These are phyloP conservation scores for Dicrostonyx torquatus DNA, from an alignment of 2,797 vertebrate genomes.

Conservation along the genomic window DNA sequence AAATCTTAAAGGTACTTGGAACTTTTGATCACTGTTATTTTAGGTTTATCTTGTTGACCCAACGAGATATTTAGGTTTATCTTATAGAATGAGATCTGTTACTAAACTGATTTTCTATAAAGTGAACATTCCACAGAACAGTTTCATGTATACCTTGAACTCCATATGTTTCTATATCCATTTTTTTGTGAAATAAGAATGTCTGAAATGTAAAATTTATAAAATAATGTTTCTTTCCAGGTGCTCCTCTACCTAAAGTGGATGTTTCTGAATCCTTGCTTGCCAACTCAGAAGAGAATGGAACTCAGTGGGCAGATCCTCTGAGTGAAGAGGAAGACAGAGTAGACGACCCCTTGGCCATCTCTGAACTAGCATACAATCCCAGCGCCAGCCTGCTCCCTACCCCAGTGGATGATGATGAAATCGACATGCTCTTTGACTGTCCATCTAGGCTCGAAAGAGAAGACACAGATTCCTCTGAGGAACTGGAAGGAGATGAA, in stretches of 20 bases:
- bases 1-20: neutral
- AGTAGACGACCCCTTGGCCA: constrained; percentile 89
- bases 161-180: neutral
- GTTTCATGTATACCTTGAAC: neutral
- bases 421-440: constrained; percentile 95
- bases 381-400: constrained; percentile 96
- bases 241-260: constrained; percentile 84
- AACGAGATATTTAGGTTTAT: too few relatives aligned
- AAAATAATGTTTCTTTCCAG: constrained; percentile 77
- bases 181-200: constrained; percentile 16
- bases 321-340: constrained; percentile 84
- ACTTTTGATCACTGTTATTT: neutral
- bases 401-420: constrained; percentile 92
- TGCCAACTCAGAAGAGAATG: constrained; percentile 85
- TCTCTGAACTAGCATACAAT: constrained; percentile 95
- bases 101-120: constrained; percentile 36
- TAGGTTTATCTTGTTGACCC: neutral
- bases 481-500: constrained; percentile 92
- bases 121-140: neutral
- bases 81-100: neutral
- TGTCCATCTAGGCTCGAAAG: constrained; percentile 91
- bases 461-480: constrained; percentile 95
- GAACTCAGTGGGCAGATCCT: constrained; percentile 77
- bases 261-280: constrained; percentile 82
- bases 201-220: constrained; percentile 53